phyloP scores from a whole-genome alignment of 2,888 invertebrate species.

The Pogonocherus hispidulus region DNA sequence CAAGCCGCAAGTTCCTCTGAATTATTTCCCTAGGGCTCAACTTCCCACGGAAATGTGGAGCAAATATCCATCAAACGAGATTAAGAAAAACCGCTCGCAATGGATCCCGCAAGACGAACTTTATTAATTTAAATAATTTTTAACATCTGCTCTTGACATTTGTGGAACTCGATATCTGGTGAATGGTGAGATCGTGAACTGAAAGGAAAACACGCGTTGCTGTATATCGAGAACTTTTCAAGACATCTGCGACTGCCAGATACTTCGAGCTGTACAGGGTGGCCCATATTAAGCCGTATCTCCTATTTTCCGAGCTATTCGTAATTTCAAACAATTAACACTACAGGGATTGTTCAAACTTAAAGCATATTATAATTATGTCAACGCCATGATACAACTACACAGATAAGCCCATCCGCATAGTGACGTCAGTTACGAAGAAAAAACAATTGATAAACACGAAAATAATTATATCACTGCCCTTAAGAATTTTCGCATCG shows the following conservation, averaged over 20 bases:
- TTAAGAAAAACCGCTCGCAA: not conserved
- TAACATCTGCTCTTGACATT: conserved; percentile 18
- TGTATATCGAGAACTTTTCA: conserved; percentile 14
- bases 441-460: no score
- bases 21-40: not conserved
- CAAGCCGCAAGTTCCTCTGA: not conserved
- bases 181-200: conserved; percentile 14
- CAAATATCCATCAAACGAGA: not conserved
- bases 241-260: conserved; percentile 10
- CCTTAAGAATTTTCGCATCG: no score
- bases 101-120: not conserved
- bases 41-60: not conserved
- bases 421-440: no score
- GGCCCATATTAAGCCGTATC: no score
- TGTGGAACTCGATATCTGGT: conserved; percentile 8
- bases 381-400: no score
- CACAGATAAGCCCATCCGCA: no score
- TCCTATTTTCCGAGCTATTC: no score
- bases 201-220: conserved; percentile 14
- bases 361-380: no score
- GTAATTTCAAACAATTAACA: no score
- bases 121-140: conserved; percentile 21
- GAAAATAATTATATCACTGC: no score
- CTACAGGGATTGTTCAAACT: no score
- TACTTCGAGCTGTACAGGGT: conserved; percentile 6